These are phyloP conservation scores for Clamator glandarius DNA, from an alignment of 2,797 vertebrate genomes.

Conservation along the genomic window DNA sequence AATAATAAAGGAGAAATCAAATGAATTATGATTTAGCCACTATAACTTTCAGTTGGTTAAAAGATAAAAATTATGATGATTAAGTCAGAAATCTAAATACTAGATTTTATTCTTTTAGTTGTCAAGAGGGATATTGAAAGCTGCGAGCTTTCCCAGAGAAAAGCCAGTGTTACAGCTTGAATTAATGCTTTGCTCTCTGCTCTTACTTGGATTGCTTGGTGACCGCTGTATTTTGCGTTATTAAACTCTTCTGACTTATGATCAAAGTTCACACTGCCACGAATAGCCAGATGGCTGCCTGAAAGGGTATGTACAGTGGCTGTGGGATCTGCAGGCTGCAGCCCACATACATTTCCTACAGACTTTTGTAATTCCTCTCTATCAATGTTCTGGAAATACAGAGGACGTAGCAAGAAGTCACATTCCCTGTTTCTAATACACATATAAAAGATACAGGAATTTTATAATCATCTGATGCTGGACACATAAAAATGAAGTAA, in stretches of 20 bases:
- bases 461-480: neutral
- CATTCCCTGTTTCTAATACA: neutral
- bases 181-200: conserved; percentile 22
- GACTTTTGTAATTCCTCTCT: neutral
- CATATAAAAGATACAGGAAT: neutral
- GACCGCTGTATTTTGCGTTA: neutral
- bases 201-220: conserved; percentile 23
- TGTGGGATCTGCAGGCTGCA: conserved; percentile 20
- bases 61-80: neutral
- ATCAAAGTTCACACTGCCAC: conserved; percentile 47
- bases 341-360: neutral
- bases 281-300: conserved; percentile 16
- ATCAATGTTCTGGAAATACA: neutral
- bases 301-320: neutral
- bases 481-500: neutral
- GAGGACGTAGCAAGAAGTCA: neutral
- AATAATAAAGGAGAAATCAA: neutral
- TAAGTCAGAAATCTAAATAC: neutral
- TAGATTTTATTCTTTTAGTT: neutral
- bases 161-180: neutral
- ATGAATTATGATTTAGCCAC: neutral
- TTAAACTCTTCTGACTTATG: neutral
- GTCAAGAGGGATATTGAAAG: neutral
- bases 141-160: neutral
- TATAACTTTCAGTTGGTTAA: neutral